Conservation (phyloP, 2,888 invertebrate genomes). For the Pseudanteris insignis region DNA sequence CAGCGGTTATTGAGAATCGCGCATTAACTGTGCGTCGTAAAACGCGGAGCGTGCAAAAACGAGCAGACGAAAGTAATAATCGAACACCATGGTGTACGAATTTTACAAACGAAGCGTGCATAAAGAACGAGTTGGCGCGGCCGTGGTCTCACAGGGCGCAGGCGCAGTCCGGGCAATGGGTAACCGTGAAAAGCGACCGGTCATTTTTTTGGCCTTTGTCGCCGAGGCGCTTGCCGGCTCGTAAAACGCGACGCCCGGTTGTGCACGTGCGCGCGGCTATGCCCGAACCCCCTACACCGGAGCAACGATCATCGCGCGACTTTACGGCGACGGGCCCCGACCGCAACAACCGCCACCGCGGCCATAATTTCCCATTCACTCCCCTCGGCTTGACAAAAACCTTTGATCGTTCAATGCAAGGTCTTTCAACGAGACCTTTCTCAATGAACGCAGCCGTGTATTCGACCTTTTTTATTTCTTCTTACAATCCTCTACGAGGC, state of each 20-base stretch:
- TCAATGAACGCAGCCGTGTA: constrained; percentile 5
- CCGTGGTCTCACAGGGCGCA: no score
- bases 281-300: neutral
- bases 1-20: constrained; percentile 20
- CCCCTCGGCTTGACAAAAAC: constrained; percentile 31
- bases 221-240: constrained; percentile 29
- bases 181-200: constrained; percentile 28
- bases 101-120: constrained; percentile 10
- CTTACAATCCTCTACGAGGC: no score
- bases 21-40: constrained; percentile 13
- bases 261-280: neutral
- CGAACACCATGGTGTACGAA: constrained; percentile 7
- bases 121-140: constrained; percentile 1
- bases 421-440: constrained; percentile 21
- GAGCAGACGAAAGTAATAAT: constrained; percentile 19
- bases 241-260: no score
- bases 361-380: constrained; percentile 27
- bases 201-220: constrained; percentile 23
- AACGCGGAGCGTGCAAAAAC: constrained; percentile 16
- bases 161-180: no score
- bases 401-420: constrained; percentile 32
- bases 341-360: no score
- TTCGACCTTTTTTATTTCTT: neutral
- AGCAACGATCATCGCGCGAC: constrained; percentile 49
- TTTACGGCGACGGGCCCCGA: no score